These are phyloP conservation scores for Octodonta nipae DNA, from an alignment of 2,888 invertebrate genomes.

Conservation along the genomic window DNA sequence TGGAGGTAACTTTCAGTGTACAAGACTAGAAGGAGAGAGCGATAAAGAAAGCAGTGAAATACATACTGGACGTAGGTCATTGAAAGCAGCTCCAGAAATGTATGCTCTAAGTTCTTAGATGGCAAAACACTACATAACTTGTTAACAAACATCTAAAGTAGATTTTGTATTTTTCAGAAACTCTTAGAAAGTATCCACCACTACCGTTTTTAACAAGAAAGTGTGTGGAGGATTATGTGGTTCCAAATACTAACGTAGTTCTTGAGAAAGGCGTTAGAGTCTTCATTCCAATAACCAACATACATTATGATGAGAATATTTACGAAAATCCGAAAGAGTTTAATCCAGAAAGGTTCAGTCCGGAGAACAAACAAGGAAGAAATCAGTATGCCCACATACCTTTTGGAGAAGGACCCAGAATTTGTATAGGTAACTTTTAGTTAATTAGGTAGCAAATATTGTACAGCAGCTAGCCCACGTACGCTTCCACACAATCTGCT, in stretches of 20 bases:
- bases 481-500: too few relatives aligned
- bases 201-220: conserved; percentile 15
- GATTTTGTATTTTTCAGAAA: conserved; percentile 28
- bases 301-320: conserved; percentile 17
- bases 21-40: too few relatives aligned
- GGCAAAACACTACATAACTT: too few relatives aligned
- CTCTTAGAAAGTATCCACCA: conserved; percentile 29
- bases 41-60: too few relatives aligned
- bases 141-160: too few relatives aligned
- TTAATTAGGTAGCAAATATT: too few relatives aligned
- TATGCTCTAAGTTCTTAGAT: too few relatives aligned
- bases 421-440: conserved; percentile 8
- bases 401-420: conserved; percentile 27
- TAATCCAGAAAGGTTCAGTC: conserved; percentile 12
- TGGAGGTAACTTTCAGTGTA: too few relatives aligned
- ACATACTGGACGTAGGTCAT: too few relatives aligned
- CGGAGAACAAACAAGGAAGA: conserved; percentile 7
- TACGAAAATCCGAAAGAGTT: conserved; percentile 12
- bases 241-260: conserved; percentile 23
- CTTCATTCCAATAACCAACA: conserved; percentile 12
- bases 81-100: too few relatives aligned
- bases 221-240: conserved; percentile 17
- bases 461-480: too few relatives aligned
- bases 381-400: conserved; percentile 18
- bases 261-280: conserved; percentile 28